A percentile compares a stretch with the other conserved stretches of the same genome.
phyloP scores from a whole-genome alignment of 1,140 invertebrate genomes.

The Agraylea sexmaculata region DNA sequence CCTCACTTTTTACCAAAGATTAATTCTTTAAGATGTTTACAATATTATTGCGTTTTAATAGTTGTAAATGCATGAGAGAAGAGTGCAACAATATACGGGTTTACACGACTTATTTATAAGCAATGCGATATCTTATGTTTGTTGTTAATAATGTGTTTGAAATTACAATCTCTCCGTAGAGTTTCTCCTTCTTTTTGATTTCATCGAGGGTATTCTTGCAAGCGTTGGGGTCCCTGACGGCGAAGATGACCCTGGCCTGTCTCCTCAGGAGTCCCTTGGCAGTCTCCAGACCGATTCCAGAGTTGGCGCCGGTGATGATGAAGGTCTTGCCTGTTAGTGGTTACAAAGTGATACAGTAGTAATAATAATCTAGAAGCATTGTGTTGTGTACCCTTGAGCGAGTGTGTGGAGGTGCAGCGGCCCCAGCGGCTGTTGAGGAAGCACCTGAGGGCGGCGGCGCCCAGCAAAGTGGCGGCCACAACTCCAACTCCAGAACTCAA shows the following conservation, averaged over 20 bases:
- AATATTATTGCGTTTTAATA: neutral
- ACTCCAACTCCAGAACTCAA: too few relatives aligned
- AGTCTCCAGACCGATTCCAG: conserved; percentile 68
- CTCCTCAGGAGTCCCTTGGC: conserved; percentile 51
- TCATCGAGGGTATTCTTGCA: conserved; percentile 46
- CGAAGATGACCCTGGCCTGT: conserved; percentile 60
- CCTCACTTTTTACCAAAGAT: neutral
- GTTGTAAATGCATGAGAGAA: neutral
- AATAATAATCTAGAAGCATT: too few relatives aligned
- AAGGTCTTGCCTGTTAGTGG: conserved; percentile 43
- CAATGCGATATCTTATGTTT: neutral
- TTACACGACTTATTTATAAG: too few relatives aligned
- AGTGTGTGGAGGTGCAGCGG: conserved; percentile 24
- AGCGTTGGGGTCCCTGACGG: conserved; percentile 51
- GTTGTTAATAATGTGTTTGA: neutral
- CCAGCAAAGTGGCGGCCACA: too few relatives aligned
- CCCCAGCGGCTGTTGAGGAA: too few relatives aligned
- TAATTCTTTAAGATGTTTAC: neutral
- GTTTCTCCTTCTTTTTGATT: conserved; percentile 41
- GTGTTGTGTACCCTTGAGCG: too few relatives aligned
- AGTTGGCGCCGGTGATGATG: conserved; percentile 69
- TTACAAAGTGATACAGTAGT: conserved; percentile 31
- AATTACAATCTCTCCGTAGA: conserved; percentile 48
- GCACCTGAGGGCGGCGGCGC: too few relatives aligned
- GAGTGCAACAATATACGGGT: too few relatives aligned